phyloP scores from a whole-genome alignment of 2,113 vertebrate genomes.

The Neoarius graeffei region DNA sequence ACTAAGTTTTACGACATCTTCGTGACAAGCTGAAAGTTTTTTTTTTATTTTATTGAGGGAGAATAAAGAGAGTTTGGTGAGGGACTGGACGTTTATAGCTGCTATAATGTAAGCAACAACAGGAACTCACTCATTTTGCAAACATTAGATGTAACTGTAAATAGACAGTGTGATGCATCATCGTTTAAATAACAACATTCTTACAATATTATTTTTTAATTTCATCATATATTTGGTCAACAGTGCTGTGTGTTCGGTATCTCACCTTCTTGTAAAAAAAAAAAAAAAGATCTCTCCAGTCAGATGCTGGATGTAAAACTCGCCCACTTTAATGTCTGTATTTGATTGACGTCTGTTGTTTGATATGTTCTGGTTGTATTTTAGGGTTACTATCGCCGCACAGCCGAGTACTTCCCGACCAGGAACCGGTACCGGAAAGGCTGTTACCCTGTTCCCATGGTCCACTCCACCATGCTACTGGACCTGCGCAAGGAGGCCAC shows the following conservation, averaged over 20 bases:
- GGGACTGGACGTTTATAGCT: no score
- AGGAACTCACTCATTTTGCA: no score
- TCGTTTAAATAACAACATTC: no score
- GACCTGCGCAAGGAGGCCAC: constrained; percentile 82
- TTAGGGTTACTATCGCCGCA: constrained; percentile 93
- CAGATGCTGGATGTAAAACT: neutral
- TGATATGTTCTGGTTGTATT: neutral
- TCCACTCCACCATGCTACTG: constrained; percentile 87
- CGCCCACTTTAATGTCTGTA: neutral
- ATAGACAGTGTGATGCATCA: no score
- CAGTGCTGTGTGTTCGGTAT: no score
- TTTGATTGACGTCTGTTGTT: neutral
- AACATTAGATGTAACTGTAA: no score
- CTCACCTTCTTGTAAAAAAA: neutral
- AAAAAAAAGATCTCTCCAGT: neutral
- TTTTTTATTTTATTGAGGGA: neutral
- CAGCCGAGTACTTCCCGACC: constrained; percentile 93
- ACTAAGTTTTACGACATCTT: no score
- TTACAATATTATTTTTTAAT: no score
- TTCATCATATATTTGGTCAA: no score
- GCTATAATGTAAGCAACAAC: no score
- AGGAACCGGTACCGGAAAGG: constrained; percentile 84
- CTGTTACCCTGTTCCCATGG: constrained; percentile 91
- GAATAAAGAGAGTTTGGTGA: neutral
- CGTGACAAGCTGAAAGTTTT: neutral